These are phyloP conservation scores for Seira ritae DNA, from an alignment of 2,888 invertebrate species.

Conservation along the genomic window DNA sequence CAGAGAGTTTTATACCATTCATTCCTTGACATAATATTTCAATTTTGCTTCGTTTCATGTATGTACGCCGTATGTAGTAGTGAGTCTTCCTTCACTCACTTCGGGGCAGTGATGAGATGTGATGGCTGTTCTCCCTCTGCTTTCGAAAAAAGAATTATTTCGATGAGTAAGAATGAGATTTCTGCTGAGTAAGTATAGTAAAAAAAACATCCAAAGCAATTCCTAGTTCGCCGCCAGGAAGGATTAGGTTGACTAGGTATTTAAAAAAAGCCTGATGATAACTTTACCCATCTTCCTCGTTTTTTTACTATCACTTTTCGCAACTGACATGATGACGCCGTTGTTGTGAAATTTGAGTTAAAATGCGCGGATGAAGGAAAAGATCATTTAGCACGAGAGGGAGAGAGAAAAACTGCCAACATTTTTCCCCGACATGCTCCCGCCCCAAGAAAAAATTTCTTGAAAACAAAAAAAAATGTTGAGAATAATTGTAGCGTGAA, in stretches of 20 bases:
- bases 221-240: slow-evolving; percentile 38
- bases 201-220: neutral
- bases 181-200: neutral
- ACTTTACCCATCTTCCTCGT: neutral
- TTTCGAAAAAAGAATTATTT: too few relatives aligned
- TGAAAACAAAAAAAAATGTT: neutral
- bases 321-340: slow-evolving; percentile 23
- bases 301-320: slow-evolving; percentile 22
- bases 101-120: neutral
- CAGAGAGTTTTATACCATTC: neutral
- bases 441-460: slow-evolving; percentile 24
- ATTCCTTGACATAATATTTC: neutral
- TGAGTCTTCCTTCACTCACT: too few relatives aligned
- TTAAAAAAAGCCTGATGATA: slow-evolving; percentile 13
- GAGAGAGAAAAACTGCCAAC: neutral
- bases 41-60: neutral
- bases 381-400: slow-evolving; percentile 2
- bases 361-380: neutral
- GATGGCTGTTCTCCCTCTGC: too few relatives aligned
- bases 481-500: too few relatives aligned
- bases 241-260: slow-evolving; percentile 43
- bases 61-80: neutral
- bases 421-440: slow-evolving; percentile 31
- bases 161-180: neutral
- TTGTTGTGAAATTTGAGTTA: neutral